Conservation (phyloP, 2,888 invertebrate genomes). For the Plebejus argus region DNA sequence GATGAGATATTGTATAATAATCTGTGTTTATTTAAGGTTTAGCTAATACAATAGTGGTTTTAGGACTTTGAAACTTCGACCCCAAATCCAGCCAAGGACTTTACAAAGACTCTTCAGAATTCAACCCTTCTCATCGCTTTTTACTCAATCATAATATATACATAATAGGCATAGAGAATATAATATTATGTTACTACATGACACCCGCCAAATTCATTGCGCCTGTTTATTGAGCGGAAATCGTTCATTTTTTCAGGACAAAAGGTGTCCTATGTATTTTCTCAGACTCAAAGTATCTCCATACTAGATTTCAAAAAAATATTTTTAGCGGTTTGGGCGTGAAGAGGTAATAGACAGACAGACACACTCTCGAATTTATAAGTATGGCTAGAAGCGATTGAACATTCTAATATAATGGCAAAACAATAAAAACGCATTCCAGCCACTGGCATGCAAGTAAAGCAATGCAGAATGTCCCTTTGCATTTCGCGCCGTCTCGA, state of each 20-base stretch:
- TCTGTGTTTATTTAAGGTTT: not conserved
- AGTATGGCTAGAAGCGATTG: not conserved
- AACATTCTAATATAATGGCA: not conserved
- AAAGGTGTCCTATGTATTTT: not conserved
- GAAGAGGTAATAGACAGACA: no score
- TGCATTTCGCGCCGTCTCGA: not conserved
- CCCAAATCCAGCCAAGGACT: not conserved
- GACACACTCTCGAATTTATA: not conserved
- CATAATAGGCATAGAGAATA: not conserved
- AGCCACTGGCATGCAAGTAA: not conserved
- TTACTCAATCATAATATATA: not conserved
- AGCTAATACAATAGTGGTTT: conserved; percentile 3
- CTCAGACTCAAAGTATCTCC: no score
- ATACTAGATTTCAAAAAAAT: not conserved
- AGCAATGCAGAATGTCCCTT: not conserved
- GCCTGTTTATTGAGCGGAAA: no score
- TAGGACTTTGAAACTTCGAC: conserved; percentile 17
- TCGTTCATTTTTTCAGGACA: not conserved
- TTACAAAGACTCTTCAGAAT: not conserved
- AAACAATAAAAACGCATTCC: not conserved
- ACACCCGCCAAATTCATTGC: not conserved
- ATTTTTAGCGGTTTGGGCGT: not conserved
- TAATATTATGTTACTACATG: not conserved
- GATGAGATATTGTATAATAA: not conserved
- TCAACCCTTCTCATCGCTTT: not conserved